A percentile compares a stretch with the other conserved stretches of the same genome.
phyloP scores from a whole-genome alignment of 2,888 invertebrate genomes.

The Drosophila aldrichi region DNA sequence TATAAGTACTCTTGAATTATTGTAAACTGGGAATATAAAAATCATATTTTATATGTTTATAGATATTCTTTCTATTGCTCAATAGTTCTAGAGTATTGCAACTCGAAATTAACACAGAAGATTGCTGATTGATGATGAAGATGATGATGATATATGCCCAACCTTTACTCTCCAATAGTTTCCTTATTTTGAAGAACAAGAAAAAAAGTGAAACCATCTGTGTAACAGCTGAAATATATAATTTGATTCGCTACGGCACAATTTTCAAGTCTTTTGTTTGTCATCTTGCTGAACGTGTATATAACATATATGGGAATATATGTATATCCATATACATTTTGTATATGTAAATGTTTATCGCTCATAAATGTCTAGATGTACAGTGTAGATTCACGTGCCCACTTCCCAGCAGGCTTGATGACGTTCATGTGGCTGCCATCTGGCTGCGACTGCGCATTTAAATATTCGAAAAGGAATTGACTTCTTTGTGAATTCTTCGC shows the following conservation, averaged over 20 bases:
- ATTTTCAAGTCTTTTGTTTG: conserved; percentile 15
- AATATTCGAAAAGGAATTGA: conserved; percentile 35
- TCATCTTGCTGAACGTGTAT: conserved; percentile 4
- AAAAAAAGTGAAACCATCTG: conserved; percentile 28
- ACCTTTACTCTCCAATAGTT: conserved; percentile 20
- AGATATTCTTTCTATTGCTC: not conserved
- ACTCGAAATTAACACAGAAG: not conserved
- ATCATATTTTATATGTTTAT: not conserved
- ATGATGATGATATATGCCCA: not conserved
- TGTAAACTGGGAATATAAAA: not conserved
- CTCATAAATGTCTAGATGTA: conserved; percentile 8
- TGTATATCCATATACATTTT: not conserved
- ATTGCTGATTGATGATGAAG: not conserved
- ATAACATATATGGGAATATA: not conserved
- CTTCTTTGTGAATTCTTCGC: conserved; percentile 41
- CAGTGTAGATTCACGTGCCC: conserved; percentile 2
- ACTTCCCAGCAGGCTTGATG: conserved; percentile 9
- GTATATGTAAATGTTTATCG: conserved; percentile 3
- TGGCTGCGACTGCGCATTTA: conserved; percentile 46
- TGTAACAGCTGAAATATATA: conserved; percentile 55
- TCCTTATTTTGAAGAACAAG: not conserved
- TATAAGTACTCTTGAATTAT: not conserved
- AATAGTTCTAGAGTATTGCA: not conserved
- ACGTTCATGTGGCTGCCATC: conserved; percentile 56
- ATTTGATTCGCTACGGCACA: conserved; percentile 28